Conservation (phyloP, 2,797 vertebrate genomes). For the Okamejei kenojei region DNA sequence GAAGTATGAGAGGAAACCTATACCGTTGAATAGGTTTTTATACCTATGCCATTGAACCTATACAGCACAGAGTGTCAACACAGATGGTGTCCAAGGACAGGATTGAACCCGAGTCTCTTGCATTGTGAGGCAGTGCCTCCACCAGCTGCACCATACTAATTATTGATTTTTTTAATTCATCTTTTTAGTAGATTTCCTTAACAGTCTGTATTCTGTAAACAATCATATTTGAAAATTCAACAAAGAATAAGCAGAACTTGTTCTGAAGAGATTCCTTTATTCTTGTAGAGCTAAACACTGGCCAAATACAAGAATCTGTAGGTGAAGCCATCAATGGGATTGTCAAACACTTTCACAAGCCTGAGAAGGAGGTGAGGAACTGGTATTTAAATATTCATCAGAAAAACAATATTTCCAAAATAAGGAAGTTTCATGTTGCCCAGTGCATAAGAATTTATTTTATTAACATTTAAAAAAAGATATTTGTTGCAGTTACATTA, state of each 20-base stretch:
- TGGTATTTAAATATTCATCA: not conserved
- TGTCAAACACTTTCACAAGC: conserved; percentile 98
- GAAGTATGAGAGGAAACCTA: too few relatives aligned
- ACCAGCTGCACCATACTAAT: too few relatives aligned
- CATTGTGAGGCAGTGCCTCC: too few relatives aligned
- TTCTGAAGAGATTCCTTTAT: conserved; percentile 39
- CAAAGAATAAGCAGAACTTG: not conserved
- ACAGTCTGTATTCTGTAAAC: not conserved
- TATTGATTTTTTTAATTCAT: not conserved
- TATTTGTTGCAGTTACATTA: not conserved
- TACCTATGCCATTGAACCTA: too few relatives aligned
- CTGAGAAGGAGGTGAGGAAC: conserved; percentile 93
- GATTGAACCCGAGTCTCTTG: too few relatives aligned
- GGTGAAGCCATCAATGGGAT: conserved; percentile 98
- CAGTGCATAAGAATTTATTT: not conserved
- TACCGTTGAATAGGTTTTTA: too few relatives aligned
- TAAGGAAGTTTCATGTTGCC: not conserved
- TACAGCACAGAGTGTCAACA: too few relatives aligned
- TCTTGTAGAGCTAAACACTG: conserved; percentile 86
- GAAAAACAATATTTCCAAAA: not conserved
- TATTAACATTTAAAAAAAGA: not conserved
- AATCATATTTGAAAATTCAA: not conserved
- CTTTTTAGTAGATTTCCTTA: not conserved
- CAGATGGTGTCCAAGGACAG: too few relatives aligned
- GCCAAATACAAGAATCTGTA: conserved; percentile 97